Percentiles rank a stretch among this genome's conserved stretches.
These are phyloP conservation scores for Campoletis raptor DNA, from an alignment of 2,888 invertebrate species.

Conservation along the genomic window DNA sequence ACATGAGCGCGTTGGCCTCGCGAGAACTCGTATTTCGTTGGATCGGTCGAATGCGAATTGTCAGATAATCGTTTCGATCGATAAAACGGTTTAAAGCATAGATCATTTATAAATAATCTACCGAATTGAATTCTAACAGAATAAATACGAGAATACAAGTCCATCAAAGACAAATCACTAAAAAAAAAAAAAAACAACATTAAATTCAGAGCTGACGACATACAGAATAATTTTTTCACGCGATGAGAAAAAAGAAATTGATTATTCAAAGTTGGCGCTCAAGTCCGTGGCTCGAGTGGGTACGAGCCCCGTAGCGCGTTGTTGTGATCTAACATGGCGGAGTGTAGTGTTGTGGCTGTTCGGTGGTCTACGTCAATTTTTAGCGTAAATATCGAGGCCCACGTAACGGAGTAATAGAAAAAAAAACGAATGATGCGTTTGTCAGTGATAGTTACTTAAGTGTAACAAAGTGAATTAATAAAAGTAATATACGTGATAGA, in stretches of 20 bases:
- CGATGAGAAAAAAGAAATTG: conserved; percentile 4
- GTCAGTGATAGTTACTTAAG: conserved; percentile 57
- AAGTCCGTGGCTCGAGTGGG: conserved; percentile 84
- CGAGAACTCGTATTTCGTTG: conserved; percentile 29
- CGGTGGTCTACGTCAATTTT: conserved; percentile 86
- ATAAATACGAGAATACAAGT: not conserved
- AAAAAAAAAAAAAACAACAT: not conserved
- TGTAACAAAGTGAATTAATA: conserved; percentile 41
- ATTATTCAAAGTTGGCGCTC: conserved; percentile 75
- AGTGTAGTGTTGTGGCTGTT: conserved; percentile 88
- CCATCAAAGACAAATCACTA: not conserved
- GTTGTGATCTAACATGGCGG: conserved; percentile 90
- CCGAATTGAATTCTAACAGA: not conserved
- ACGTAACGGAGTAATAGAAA: conserved; percentile 69
- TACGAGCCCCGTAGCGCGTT: conserved; percentile 88
- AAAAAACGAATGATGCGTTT: conserved; percentile 67
- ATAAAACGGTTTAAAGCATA: not conserved
- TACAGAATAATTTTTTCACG: not conserved
- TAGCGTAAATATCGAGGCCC: conserved; percentile 78
- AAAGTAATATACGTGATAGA: conserved; percentile 46
- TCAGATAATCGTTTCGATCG: conserved; percentile 13
- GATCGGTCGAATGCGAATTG: conserved; percentile 38
- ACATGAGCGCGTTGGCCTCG: conserved; percentile 37
- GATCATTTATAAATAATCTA: not conserved
- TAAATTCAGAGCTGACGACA: not conserved